A percentile compares a stretch with the other conserved stretches of the same genome.
Evolutionary conservation across 23 tunicate species (phyloP).

Genomic region (Ciona savignyi): DNA sequence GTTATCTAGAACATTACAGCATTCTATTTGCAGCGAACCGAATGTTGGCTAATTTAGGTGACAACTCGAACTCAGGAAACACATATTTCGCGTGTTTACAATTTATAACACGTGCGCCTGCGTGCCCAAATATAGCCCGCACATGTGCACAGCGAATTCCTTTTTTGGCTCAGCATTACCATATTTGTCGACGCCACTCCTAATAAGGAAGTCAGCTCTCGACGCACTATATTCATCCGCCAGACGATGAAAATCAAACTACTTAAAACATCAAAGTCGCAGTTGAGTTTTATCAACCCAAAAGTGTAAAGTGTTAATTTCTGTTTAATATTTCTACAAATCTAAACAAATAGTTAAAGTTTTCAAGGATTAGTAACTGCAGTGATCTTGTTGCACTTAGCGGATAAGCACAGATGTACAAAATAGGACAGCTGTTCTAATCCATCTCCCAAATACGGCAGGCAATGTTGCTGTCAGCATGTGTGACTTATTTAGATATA

Average conservation of each 20-base stretch:
- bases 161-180: constrained; percentile 50
- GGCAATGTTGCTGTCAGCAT: no score
- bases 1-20: no score
- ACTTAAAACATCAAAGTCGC: no score
- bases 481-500: no score
- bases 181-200: constrained; percentile 50
- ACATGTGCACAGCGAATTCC: constrained; percentile 45
- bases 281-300: no score
- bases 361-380: no score
- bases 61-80: neutral
- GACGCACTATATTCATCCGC: constrained; percentile 58
- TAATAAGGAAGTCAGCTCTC: constrained; percentile 39
- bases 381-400: neutral
- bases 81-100: neutral
- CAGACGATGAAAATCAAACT: neutral
- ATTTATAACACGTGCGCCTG: constrained; percentile 50
- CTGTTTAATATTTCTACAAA: no score
- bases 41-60: no score
- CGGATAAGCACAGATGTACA: neutral
- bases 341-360: no score
- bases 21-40: no score
- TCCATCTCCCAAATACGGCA: neutral
- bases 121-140: constrained; percentile 43
- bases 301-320: no score
- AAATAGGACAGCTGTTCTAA: neutral